Percentiles rank a stretch among this genome's conserved stretches.
Evolutionary conservation across 2,888 invertebrate species (phyloP).

Genomic region (Drosophila ustulata): DNA sequence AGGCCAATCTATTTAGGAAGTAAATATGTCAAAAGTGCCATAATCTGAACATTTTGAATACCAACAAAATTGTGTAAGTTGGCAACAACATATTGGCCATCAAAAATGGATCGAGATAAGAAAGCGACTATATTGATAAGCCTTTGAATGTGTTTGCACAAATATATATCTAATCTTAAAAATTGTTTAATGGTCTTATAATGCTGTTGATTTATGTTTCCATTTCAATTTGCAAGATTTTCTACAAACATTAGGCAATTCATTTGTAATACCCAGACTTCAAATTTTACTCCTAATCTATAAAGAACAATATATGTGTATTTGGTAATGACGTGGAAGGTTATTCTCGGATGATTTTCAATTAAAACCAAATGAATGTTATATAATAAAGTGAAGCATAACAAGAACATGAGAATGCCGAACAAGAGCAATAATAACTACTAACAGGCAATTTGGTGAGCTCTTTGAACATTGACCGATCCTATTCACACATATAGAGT

Average conservation of each 20-base stretch:
- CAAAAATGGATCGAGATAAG: neutral
- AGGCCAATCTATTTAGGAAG: slow-evolving; percentile 25
- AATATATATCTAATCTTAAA: slow-evolving; percentile 22
- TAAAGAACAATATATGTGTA: neutral
- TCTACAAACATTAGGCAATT: neutral
- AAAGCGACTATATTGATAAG: neutral
- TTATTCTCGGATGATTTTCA: slow-evolving; percentile 1
- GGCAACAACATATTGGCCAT: neutral
- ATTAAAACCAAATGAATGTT: slow-evolving; percentile 6
- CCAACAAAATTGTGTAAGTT: neutral
- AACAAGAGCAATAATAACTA: slow-evolving; percentile 22
- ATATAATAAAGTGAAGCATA: neutral
- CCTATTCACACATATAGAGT: neutral
- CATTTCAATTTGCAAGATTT: neutral
- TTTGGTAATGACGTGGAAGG: neutral
- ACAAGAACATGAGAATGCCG: neutral
- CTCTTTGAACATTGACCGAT: slow-evolving; percentile 67
- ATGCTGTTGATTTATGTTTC: slow-evolving; percentile 8
- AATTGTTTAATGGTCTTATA: slow-evolving; percentile 4
- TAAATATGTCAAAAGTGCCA: slow-evolving; percentile 14
- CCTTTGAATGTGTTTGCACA: neutral
- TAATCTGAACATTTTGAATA: neutral
- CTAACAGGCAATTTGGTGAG: slow-evolving; percentile 58
- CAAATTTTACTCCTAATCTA: neutral
- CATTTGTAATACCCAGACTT: neutral